Evolutionary conservation across 2,113 vertebrate genomes (phyloP), one percentile per base, ranked within the genome.

Genomic region (Propithecus coquereli): DNA sequence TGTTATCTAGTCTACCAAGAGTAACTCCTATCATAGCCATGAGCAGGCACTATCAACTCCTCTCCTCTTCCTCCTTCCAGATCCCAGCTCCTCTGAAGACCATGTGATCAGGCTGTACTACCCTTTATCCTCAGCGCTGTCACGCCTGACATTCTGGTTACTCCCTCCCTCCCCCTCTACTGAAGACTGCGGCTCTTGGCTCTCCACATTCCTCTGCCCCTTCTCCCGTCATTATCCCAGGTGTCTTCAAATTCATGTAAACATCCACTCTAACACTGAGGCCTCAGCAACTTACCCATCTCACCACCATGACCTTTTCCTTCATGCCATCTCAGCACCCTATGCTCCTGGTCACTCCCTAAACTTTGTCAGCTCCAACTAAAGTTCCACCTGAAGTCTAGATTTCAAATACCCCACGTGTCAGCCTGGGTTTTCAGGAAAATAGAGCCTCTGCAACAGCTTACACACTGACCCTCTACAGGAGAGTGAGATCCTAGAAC

Each of bases 71-170:
- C 18, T 54, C 45, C 37, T 34, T 59, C 80, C 12, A 32, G 68
- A 8, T n/a, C 25, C 70, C 43, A 52, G 50, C 4, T 45, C 12
- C 25, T 18, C 17, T 43, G 77, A 59, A 37, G 50, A 5, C 40
- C 20, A 40, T 0, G 50, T 16, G 5, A 40, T 25, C 0, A 37
- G 18, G 14, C 43, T 17, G 2, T 1, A 9, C 22, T 34, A 22
- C 7, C 43, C 10, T 47, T 59, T 27, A 76, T 11, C 59, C 37
- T 84, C 11, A 32, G 7, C 4, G 8, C 9, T 14, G 6, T 30
- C 18, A 40, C 45, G 25, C 2, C 40, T 32, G 13, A 20, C 32
- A 32, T 63, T 45, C 45, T 6, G 20, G 37, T 25, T 59, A 11
- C n/a, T 45, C 30, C 7, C 17, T 54, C 23, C 3, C 34, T 32